A percentile compares a stretch with the other conserved stretches of the same genome.
phyloP scores from a whole-genome alignment of 1,140 invertebrate genomes.

The Philopotamus ludificatus region DNA sequence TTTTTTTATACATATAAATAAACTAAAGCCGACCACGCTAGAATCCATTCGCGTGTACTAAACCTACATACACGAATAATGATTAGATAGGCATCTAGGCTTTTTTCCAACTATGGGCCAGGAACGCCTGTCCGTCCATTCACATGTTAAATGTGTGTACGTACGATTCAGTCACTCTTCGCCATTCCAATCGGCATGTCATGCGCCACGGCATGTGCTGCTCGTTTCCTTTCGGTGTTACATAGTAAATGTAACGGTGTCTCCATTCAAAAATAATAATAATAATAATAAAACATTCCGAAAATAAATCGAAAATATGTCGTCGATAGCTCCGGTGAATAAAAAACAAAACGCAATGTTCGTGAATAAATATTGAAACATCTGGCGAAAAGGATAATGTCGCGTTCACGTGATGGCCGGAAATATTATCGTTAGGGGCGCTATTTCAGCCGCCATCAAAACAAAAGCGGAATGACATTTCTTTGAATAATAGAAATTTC shows the following conservation, averaged over 20 bases:
- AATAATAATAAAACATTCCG: too few relatives aligned
- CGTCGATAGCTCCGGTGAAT: too few relatives aligned
- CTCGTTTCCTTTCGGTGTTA: background rate
- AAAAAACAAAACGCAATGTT: too few relatives aligned
- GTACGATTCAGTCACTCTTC: slow-evolving; percentile 8
- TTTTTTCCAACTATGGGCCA: slow-evolving; percentile 2
- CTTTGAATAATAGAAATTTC: too few relatives aligned
- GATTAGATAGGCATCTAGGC: slow-evolving; percentile 3
- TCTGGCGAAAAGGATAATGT: too few relatives aligned
- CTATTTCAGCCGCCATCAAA: too few relatives aligned
- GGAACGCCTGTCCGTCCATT: slow-evolving; percentile 17
- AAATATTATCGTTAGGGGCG: too few relatives aligned
- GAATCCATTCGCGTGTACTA: slow-evolving; percentile 1
- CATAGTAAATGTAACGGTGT: background rate
- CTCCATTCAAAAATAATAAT: too few relatives aligned
- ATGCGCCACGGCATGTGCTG: background rate
- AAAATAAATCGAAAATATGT: background rate
- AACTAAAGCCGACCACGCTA: background rate
- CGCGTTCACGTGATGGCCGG: too few relatives aligned
- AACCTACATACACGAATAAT: slow-evolving; percentile 19
- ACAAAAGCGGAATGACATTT: too few relatives aligned
- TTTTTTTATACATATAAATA: too few relatives aligned
- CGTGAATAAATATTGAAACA: too few relatives aligned
- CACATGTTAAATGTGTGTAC: slow-evolving; percentile 8
- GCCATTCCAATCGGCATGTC: slow-evolving; percentile 5